These are phyloP conservation scores for Physella acuta DNA, from an alignment of 1,140 invertebrate species.

Conservation along the genomic window DNA sequence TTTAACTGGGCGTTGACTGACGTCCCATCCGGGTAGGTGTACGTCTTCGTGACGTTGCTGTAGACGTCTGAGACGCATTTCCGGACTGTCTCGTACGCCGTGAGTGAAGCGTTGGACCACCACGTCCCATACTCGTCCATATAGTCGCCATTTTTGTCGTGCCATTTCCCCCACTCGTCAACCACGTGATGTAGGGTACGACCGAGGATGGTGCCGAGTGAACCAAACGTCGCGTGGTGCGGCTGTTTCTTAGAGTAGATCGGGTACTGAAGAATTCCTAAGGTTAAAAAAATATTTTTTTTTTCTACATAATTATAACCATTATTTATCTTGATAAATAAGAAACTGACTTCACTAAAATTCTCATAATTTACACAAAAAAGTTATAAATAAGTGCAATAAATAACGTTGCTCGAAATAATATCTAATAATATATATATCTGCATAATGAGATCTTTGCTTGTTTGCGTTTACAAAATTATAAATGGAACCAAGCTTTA, in stretches of 20 bases:
- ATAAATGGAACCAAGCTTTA: too few species aligned
- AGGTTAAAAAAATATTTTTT: too few species aligned
- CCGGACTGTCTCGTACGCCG: background rate
- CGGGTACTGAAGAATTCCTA: constrained; percentile 46
- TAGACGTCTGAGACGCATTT: constrained; percentile 5
- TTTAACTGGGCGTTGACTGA: background rate
- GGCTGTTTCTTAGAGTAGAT: constrained; percentile 36
- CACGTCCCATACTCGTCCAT: background rate
- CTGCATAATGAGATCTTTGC: too few species aligned
- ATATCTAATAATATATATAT: too few species aligned
- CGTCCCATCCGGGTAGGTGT: background rate
- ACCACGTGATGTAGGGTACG: constrained; percentile 35
- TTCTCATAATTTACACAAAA: too few species aligned
- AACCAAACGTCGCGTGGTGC: constrained; percentile 38
- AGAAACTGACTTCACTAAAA: too few species aligned
- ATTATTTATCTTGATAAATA: too few species aligned
- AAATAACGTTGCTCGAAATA: too few species aligned
- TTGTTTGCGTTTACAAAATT: too few species aligned
- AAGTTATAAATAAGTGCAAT: too few species aligned
- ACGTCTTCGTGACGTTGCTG: background rate
- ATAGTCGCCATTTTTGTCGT: constrained; percentile 12
- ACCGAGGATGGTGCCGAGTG: constrained; percentile 36
- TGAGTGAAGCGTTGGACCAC: constrained; percentile 9
- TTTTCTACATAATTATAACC: too few species aligned
- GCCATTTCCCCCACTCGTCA: constrained; percentile 33